Base-by-base conservation (phyloP, 2,888 invertebrate species). In the Electrophaes corylata region DNA sequence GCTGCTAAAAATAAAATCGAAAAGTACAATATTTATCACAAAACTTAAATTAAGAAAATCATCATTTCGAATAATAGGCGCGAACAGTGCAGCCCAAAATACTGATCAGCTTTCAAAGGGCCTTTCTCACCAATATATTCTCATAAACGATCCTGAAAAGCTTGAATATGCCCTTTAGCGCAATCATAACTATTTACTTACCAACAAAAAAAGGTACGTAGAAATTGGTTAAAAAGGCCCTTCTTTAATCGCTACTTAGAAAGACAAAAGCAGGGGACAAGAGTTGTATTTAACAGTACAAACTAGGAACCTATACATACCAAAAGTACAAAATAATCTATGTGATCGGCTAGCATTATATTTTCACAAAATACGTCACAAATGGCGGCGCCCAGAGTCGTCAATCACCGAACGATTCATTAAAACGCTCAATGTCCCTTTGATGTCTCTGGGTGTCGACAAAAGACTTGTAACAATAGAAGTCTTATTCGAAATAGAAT, bases 401-500 rank as follows among this genome's bases (percentile, higher is more conserved):
- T 14, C 23, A 43, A 23, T 26, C 2, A 43, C 23, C 5, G 40
- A 40, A 19, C 14, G 12, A 12, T 26, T 41, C 23, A 39, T 39
- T 18, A 31, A 29, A 43, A 14, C 8, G 10, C 26, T 29, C 10
- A 2, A n/a, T n/a, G n/a, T n/a, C n/a, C n/a, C n/a, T 11, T 1
- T 43, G 44, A 37, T 8, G 33, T 5, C 26, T 51, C 43, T 23
- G 23, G 33, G 35, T 44, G 37, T n/a, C 41, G 44, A 41, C 26
- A 31, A 12, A 40, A 76, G 78, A 81, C 75, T 73, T 68, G 71
- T 80, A 87, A 87, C 85, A 83, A 84, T 85, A 80, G 79, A 84
- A 86, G 84, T 86, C 87, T 86, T 83, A 83, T 81, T 78, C 79
- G 82, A 84, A 83, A 82, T 88, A 88, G 84, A 83, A 86, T 84